phyloP scores from a whole-genome alignment of 2,888 invertebrate species.

The Ichneumoninae sp. region DNA sequence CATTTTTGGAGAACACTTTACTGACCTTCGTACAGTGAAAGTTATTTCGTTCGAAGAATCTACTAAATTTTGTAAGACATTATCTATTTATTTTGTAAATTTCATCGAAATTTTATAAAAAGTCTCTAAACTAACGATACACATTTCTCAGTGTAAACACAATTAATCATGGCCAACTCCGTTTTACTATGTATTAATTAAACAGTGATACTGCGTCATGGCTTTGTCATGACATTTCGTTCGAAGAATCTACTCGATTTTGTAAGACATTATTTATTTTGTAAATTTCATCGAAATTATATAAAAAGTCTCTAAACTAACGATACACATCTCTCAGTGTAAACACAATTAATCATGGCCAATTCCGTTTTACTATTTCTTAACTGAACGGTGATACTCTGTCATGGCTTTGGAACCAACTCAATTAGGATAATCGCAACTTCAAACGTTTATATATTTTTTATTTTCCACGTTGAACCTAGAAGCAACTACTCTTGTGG shows the following conservation, averaged over 20 bases:
- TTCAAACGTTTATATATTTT: background rate
- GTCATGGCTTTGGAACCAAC: background rate
- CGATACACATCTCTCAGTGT: background rate
- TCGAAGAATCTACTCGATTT: background rate
- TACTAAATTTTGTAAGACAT: background rate
- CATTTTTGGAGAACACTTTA: constrained; percentile 22
- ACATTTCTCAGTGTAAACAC: background rate
- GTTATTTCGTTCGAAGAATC: constrained; percentile 16
- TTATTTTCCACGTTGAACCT: background rate
- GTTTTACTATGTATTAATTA: background rate
- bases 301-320: too few relatives aligned
- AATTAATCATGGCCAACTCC: background rate
- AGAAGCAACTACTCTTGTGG: background rate
- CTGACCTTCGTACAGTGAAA: constrained; percentile 50
- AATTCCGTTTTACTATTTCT: constrained; percentile 1
- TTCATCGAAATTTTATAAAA: background rate
- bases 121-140: too few relatives aligned
- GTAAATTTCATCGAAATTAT: too few relatives aligned
- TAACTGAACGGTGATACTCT: background rate
- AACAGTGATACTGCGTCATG: background rate
- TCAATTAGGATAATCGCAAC: background rate
- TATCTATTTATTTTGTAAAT: background rate
- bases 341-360: background rate
- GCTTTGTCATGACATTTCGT: constrained; percentile 3
- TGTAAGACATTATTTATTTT: background rate